Evolutionary conservation across 2,888 invertebrate species (phyloP), one percentile per base, ranked within the genome.

Genomic region (Eilema depressum): DNA sequence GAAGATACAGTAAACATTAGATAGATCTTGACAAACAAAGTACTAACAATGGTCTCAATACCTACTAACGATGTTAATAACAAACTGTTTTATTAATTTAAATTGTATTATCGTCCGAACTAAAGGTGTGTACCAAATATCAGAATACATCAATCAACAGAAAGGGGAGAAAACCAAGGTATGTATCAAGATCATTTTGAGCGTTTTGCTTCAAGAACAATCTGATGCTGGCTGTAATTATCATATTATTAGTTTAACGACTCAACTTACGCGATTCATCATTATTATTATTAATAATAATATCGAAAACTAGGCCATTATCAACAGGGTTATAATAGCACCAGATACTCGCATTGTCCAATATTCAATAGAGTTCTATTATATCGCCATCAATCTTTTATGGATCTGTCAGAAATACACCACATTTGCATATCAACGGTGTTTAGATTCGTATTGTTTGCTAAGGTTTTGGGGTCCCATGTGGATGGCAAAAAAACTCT

Each of bases 351-450:
- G 25, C 72, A 72, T 83, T 83, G 83, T 83, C 74, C 81, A 72
- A 76, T 75, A 62, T 79, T 82, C 73, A 73, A 79, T 78, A 86
- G 86, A 84, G 86, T 87, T 87, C 89, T 92, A 89, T 88, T 86
- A 85, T 86, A 88, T 89, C 85, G 82, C 86, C 91, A 93, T 91
- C 91, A 89, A 92, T 93, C 94, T 92, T 91, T 93, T 93, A 91
- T 93, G 90, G 90, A 88, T 90, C 88, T 90, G 93, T 93, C 94
- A 93, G 84, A 88, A 86, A 83, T 84, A 82, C 80, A 89, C 85
- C 90, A 86, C 80, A 86, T 95, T 95, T 94, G 93, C 94, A 95
- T 95, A 94, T 93, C 92, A 95, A 95, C 73, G 77, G 86, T 68
- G 68, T 87, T 75, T 74, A 73, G 70, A 65, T 73, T 60, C 64